Evolutionary conservation across 2,888 invertebrate genomes (phyloP), one percentile per base, ranked within the genome.

Genomic region (Apomyelois bistriatella): DNA sequence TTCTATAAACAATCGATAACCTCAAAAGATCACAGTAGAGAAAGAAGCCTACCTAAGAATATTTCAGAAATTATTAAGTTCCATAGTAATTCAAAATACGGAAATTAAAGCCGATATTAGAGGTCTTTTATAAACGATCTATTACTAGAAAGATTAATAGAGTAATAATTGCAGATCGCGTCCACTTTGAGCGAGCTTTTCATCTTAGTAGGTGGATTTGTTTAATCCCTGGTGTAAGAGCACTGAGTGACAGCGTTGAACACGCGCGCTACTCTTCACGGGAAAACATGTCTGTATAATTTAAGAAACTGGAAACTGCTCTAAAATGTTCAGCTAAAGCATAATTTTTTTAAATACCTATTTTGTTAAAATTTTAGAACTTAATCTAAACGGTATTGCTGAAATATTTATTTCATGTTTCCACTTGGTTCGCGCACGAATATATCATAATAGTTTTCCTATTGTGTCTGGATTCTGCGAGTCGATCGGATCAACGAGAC

Each of bases 181-280:
- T 74, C 68, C 68, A 76, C 64, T 79, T 77, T 70, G 72, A 65
- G 62, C 61, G 59, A 74, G 79, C 74, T 85, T 85, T 82, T 77
- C 73, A 75, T 82, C 75, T 86, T 77, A 84, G 74, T 62, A 57
- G 63, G 70, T 73, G 78, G 82, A 84, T 86, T 82, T 79, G 76
- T 82, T 73, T 80, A 81, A 85, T 81, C 80, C 73, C 57, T 60
- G 64, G 62, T 64, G 71, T 71, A 69, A 65, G 64, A 61, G 65
- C 72, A 69, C 28, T 57, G 63, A 66, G 64, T 74, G 74, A 75
- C 74, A 70, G 68, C 66, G 58, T 65, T 61, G 65, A 71, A 82
- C 74, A 75, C 79, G 82, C 77, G 79, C 66, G 67, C 70, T 72
- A 79, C 76, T 76, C 62, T 57, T 59, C 58, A 57, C 60, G 60